A percentile compares a stretch with the other conserved stretches of the same genome.
phyloP scores from a whole-genome alignment of 2,797 vertebrate genomes.

The Erethizon dorsatum region DNA sequence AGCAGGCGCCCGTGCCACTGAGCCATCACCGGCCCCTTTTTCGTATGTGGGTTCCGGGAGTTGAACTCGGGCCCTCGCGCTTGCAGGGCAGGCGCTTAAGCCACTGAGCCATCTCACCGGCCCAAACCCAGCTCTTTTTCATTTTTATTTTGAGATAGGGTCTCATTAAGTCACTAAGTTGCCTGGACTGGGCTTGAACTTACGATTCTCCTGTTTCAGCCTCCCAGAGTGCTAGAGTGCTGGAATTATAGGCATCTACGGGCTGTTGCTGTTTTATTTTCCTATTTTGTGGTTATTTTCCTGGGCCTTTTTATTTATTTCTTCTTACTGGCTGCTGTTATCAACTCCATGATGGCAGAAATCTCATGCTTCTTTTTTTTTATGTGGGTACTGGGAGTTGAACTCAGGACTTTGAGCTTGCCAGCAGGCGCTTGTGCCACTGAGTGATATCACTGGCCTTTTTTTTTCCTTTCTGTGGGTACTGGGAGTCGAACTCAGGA shows the following conservation, averaged over 20 bases:
- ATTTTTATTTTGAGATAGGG: neutral
- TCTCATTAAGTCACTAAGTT: neutral
- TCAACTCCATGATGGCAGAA: neutral
- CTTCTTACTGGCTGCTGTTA: neutral
- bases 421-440: too few relatives aligned
- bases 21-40: too few relatives aligned
- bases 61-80: too few relatives aligned
- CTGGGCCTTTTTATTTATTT: neutral
- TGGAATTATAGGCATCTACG: neutral
- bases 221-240: neutral
- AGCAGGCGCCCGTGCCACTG: too few relatives aligned
- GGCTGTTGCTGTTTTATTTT: neutral
- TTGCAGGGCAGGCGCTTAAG: too few relatives aligned
- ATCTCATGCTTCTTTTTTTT: neutral
- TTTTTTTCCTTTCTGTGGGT: too few relatives aligned
- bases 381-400: too few relatives aligned
- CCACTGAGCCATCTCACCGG: neutral
- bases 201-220: neutral
- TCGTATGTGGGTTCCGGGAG: too few relatives aligned
- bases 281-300: neutral
- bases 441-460: too few relatives aligned
- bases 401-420: too few relatives aligned
- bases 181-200: neutral
- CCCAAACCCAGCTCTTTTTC: neutral
- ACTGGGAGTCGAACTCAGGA: too few relatives aligned